Base-by-base conservation (phyloP, 2,797 vertebrate species). In the Coracias cyanogaster region DNA sequence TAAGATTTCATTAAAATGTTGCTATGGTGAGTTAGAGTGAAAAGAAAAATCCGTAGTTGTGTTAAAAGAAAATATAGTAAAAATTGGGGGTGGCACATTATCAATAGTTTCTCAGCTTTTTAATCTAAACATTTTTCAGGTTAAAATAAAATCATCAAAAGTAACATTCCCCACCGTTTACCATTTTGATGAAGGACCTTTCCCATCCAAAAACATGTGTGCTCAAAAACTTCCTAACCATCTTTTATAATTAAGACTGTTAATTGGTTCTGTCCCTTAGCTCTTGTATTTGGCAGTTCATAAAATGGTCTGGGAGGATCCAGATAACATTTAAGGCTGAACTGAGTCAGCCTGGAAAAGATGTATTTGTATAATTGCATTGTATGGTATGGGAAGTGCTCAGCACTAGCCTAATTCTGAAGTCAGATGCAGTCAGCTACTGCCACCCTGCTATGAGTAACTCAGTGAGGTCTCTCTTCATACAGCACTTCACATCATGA, bases 271-370 rank as follows among this genome's bases (percentile, higher is more conserved):
- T 71, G 61, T 86, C 61, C 78, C 57, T 62, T 26, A 87, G 67
- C 74, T 82, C 72, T 85, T 65, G 33, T 24, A 55, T 72, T 82
- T 85, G 74, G 78, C 41, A 92, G 78, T 67, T 80, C 76, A 39
- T 24, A n/a, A 90, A 89, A 89, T 95, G 88, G 67, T 73, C 88
- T 93, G 90, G 94, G 93, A 96, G 88, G 89, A 82, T 77, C 81
- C 88, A 96, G 95, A 95, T 96, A 97, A 96, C 94, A 94, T 96
- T 93, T 89, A 93, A 74, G 73, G 83, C 55, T 93, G 55, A 64
- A 90, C 71, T 92, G 94, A 96, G 80, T 97, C 96, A 96, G 57
- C 49, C n/a, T 94, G 77, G 91, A 84, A 90, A 82, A 93, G 82
- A 86, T 77, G 52, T 58, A 77, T 93, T 94, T 82, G 74, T 81